These are phyloP conservation scores for Pelobates cultripes DNA, from an alignment of 2,797 vertebrate species.

Conservation along the genomic window DNA sequence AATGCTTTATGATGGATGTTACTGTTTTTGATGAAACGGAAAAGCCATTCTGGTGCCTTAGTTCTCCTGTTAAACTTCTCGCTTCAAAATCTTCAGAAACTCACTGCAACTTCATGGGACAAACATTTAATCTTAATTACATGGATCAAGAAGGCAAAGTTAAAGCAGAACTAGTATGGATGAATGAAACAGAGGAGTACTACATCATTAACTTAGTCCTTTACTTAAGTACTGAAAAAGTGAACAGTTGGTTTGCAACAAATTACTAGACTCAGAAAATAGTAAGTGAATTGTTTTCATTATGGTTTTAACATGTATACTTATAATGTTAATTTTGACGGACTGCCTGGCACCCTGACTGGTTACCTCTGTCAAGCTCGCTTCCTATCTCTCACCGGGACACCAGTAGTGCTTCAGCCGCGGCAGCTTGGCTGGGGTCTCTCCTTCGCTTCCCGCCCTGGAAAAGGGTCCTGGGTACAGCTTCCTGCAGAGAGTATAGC, in stretches of 20 bases:
- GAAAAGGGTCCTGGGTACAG: no score
- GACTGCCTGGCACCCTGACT: no score
- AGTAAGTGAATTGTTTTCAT: not conserved
- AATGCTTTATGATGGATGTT: conserved; percentile 83
- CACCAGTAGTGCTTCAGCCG: no score
- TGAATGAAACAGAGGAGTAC: conserved; percentile 73
- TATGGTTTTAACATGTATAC: no score
- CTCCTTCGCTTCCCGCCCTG: no score
- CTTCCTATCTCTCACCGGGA: no score
- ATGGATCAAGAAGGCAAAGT: conserved; percentile 76
- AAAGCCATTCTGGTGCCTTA: conserved; percentile 85
- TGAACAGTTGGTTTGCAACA: conserved; percentile 82
- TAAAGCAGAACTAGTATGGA: conserved; percentile 71
- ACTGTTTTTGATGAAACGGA: conserved; percentile 82
- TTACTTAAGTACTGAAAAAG: conserved; percentile 72
- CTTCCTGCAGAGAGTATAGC: no score
- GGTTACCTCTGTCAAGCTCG: no score
- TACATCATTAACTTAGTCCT: conserved; percentile 76
- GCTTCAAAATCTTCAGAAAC: conserved; percentile 20
- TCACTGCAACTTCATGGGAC: conserved; percentile 71
- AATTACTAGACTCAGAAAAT: conserved; percentile 71
- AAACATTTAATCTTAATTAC: conserved; percentile 70
- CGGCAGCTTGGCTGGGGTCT: no score
- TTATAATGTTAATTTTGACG: no score
- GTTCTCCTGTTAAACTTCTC: conserved; percentile 73